Conservation (phyloP, 2,888 invertebrate genomes). For the Schrankia costaestrigalis region DNA sequence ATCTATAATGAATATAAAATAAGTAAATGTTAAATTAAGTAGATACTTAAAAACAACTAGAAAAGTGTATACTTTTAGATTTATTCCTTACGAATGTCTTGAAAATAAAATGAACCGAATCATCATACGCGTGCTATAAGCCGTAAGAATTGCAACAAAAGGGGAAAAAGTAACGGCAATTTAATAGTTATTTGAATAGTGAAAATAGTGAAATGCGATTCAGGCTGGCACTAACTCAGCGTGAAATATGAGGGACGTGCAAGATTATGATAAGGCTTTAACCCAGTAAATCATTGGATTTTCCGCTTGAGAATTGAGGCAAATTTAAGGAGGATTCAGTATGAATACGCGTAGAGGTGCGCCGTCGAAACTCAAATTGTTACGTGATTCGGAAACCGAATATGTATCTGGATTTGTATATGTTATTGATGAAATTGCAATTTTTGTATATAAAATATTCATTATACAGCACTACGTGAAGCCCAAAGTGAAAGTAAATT, state of each 20-base stretch:
- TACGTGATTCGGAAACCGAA: conserved; percentile 39
- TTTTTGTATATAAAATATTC: no score
- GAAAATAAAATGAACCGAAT: no score
- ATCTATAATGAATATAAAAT: no score
- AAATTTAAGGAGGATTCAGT: conserved; percentile 62
- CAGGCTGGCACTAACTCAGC: conserved; percentile 54
- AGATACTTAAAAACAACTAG: no score
- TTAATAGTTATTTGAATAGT: conserved; percentile 49
- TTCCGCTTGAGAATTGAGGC: conserved; percentile 66
- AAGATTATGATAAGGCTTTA: conserved; percentile 76
- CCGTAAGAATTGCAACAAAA: background rate
- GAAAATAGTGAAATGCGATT: conserved; percentile 54
- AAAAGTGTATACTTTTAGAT: no score
- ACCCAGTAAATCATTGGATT: conserved; percentile 75
- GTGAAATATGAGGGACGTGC: conserved; percentile 77
- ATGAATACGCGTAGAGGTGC: conserved; percentile 29
- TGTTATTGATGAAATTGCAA: conserved; percentile 13
- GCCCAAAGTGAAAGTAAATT: no score
- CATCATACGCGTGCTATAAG: no score
- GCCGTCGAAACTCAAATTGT: conserved; percentile 38
- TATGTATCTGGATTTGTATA: conserved; percentile 27
- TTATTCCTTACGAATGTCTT: no score
- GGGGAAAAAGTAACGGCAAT: conserved; percentile 9
- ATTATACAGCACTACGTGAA: no score
- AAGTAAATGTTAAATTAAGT: no score